Conservation (phyloP, 2,797 vertebrate species). For the Natrix natrix region DNA sequence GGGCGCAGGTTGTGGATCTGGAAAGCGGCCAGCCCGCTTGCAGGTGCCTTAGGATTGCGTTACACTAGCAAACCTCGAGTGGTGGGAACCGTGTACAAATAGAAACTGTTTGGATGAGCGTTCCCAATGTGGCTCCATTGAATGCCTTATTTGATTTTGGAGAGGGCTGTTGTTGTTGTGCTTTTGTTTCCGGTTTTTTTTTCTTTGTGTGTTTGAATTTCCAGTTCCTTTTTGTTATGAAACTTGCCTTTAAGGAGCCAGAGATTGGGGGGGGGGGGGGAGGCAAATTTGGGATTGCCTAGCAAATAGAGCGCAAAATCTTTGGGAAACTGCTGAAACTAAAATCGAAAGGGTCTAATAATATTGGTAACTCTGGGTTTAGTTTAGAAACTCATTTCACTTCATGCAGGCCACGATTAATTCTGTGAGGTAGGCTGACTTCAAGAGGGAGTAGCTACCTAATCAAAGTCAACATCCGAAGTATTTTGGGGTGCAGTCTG, state of each 20-base stretch:
- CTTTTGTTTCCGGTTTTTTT: not conserved
- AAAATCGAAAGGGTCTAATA: not conserved
- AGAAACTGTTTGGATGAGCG: not conserved
- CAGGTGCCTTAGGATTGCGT: not conserved
- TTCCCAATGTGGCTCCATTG: not conserved
- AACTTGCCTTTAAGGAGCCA: not conserved
- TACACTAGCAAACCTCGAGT: too few species aligned
- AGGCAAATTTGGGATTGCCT: not conserved
- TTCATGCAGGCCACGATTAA: not conserved
- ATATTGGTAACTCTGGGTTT: not conserved
- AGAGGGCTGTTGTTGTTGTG: not conserved
- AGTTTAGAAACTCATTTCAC: not conserved
- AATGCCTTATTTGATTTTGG: not conserved
- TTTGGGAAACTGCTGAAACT: not conserved
- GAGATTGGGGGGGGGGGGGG: too few species aligned
- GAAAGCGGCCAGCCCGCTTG: not conserved
- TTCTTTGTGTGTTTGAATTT: not conserved
- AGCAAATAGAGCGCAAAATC: not conserved
- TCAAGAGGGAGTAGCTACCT: not conserved
- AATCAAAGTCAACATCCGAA: not conserved
- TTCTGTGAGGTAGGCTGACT: not conserved
- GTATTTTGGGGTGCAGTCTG: not conserved
- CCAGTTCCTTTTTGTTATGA: not conserved
- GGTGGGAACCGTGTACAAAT: not conserved
- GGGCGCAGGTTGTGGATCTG: too few species aligned